These are phyloP conservation scores for Montifringilla adamsi DNA, from an alignment of 2,113 vertebrate genomes.

Conservation along the genomic window DNA sequence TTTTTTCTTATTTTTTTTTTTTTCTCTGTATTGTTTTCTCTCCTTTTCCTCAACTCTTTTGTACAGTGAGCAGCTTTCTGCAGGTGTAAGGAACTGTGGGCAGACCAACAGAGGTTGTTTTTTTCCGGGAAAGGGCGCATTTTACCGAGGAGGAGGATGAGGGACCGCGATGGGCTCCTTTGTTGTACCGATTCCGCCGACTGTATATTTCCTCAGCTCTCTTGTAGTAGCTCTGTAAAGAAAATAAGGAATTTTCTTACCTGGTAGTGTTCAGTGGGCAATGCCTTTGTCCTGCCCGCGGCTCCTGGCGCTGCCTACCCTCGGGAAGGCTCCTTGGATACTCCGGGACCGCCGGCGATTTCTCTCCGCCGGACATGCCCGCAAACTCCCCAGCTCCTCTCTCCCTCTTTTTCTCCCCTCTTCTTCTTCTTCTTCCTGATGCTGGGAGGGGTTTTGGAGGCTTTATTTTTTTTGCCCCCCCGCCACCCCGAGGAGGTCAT, in stretches of 20 bases:
- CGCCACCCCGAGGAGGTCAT: not conserved
- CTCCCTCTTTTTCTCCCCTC: not conserved
- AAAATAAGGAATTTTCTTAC: constrained; percentile 37
- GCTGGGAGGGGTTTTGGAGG: not conserved
- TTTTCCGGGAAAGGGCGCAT: not conserved
- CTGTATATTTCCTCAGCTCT: constrained; percentile 58
- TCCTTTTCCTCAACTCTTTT: constrained; percentile 19
- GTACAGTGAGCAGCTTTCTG: constrained; percentile 52
- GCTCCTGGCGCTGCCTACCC: not conserved
- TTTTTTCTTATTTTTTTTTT: not conserved
- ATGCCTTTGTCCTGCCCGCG: not conserved
- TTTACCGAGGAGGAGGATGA: not conserved
- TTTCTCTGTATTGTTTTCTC: not conserved
- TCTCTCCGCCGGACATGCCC: not conserved
- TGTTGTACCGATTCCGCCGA: constrained; percentile 42
- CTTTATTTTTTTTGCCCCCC: fast-evolving
- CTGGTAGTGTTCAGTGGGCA: not conserved
- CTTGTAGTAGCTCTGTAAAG: constrained; percentile 14
- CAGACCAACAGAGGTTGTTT: constrained; percentile 21
- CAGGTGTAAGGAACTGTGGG: not conserved
- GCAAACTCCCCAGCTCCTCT: not conserved
- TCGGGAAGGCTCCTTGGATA: not conserved
- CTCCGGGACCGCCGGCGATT: not conserved
- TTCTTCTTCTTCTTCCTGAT: not conserved
- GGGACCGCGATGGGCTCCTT: not conserved